Conservation (phyloP, 2,888 invertebrate species). For the Dioctria rufipes region DNA sequence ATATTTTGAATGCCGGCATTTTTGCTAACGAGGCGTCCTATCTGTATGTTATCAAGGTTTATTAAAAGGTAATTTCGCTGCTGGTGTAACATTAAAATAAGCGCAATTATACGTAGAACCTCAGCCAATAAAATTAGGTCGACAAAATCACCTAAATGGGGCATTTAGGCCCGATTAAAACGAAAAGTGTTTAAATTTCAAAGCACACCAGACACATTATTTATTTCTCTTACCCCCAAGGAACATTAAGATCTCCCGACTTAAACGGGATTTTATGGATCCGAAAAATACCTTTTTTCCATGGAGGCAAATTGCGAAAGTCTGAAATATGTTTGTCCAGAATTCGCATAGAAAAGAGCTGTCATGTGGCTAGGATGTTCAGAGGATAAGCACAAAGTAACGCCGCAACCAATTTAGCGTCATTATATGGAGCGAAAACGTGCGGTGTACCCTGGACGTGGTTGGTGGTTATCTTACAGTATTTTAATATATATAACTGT, state of each 20-base stretch:
- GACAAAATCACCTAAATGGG: not conserved
- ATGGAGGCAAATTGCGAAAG: not conserved
- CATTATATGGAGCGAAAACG: slow-evolving; percentile 6
- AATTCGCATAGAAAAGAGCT: not conserved
- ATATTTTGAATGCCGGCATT: not conserved
- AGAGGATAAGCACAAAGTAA: not conserved
- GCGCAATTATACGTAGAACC: not conserved
- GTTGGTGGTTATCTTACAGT: too few relatives aligned
- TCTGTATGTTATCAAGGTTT: not conserved
- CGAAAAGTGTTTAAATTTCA: slow-evolving; percentile 10
- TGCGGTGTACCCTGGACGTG: not conserved
- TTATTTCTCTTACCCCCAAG: not conserved
- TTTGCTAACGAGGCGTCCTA: not conserved
- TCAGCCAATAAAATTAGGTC: slow-evolving; percentile 1
- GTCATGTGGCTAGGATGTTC: not conserved
- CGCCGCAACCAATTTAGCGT: not conserved
- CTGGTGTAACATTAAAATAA: not conserved
- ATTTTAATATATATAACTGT: too few relatives aligned
- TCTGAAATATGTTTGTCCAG: slow-evolving; percentile 7
- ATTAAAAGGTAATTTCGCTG: slow-evolving; percentile 2
- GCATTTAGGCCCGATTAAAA: slow-evolving; percentile 2
- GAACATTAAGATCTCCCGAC: slow-evolving; percentile 2
- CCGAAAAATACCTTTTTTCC: slow-evolving; percentile 12
- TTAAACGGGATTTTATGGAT: slow-evolving; percentile 13
- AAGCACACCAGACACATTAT: not conserved